Evolutionary conservation across 2,797 vertebrate genomes (phyloP), one percentile per base, ranked within the genome.

Genomic region (Acrossocheilus wenchowensis): DNA sequence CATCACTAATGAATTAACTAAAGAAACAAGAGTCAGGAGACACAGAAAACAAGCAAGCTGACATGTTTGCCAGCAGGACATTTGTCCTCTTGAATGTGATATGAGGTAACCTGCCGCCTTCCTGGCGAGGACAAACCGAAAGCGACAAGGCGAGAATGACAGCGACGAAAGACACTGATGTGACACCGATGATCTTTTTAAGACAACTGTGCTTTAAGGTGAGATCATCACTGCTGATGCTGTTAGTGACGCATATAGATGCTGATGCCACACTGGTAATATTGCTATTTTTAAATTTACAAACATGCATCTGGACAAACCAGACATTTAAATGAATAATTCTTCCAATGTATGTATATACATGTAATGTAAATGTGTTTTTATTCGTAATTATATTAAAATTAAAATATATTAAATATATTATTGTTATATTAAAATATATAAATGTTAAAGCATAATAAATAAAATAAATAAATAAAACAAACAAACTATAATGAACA

Each of bases 21-120:
- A 83, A 78, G 72, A 75, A 66, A 62, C 84, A 82, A 68, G 74
- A 72, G 52, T 71, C 11, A 43, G n/a, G 7, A 78, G 41, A 66
- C 48, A 14, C 26, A 45, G 19, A 84, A 45, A 72, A 82, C 72
- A 81, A 89, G 86, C 87, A 69, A 85, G 81, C 86, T 83, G 79
- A 69, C 78, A 81, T 34, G 26, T 81, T 7, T 23, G 62, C 62
- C 84, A 73, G 62, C 4, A 30, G 39, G 41, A 66, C 4, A 68
- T 78, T 26, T 66, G 60, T 45, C 41, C 14, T 77, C 15, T 50
- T 66, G 30, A 50, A 84, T 26, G 57, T 1, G 26, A 75, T 77
- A n/a, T 52, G 34, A 66, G 41, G 43, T 30, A 39, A 86, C 6
- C 30, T 11, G 30, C 26, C 5, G 26, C n/a, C n/a, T 15, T 50